Evolutionary conservation across 2,797 vertebrate species (phyloP).

Genomic region (Rhinoraja longicauda): DNA sequence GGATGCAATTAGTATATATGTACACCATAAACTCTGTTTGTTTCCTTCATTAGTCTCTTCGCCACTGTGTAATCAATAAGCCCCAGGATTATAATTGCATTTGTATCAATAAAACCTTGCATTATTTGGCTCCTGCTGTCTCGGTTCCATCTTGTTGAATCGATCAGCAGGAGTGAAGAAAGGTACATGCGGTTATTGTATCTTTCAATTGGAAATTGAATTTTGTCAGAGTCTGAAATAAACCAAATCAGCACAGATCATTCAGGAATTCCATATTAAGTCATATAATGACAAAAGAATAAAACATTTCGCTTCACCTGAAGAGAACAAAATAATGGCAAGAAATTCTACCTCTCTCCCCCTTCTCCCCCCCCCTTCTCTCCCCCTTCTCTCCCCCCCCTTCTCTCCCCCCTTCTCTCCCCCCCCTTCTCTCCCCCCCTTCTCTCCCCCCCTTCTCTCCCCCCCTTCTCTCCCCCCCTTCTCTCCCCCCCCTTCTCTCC

Average conservation of each 20-base stretch:
- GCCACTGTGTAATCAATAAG: not conserved
- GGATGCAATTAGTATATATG: not conserved
- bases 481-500: too few relatives aligned
- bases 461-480: too few relatives aligned
- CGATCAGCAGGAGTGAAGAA: not conserved
- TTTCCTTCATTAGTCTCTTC: slow-evolving; percentile 21
- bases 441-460: too few relatives aligned
- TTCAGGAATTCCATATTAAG: not conserved
- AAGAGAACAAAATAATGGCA: not conserved
- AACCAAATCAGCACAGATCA: not conserved
- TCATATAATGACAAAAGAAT: not conserved
- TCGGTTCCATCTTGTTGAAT: slow-evolving; percentile 12
- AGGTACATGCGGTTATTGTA: not conserved
- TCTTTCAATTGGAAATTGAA: not conserved
- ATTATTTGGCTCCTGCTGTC: not conserved
- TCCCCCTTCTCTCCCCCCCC: too few relatives aligned
- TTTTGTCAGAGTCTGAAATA: not conserved
- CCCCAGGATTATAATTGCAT: slow-evolving; percentile 28
- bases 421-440: too few relatives aligned
- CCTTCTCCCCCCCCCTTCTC: too few relatives aligned
- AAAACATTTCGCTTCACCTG: not conserved
- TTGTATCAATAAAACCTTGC: slow-evolving; percentile 7
- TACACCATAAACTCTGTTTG: slow-evolving; percentile 1
- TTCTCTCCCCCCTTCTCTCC: too few relatives aligned
- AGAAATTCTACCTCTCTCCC: too few relatives aligned